phyloP scores from a whole-genome alignment of 2,113 vertebrate genomes.

The Phrynosoma blainvillii region DNA sequence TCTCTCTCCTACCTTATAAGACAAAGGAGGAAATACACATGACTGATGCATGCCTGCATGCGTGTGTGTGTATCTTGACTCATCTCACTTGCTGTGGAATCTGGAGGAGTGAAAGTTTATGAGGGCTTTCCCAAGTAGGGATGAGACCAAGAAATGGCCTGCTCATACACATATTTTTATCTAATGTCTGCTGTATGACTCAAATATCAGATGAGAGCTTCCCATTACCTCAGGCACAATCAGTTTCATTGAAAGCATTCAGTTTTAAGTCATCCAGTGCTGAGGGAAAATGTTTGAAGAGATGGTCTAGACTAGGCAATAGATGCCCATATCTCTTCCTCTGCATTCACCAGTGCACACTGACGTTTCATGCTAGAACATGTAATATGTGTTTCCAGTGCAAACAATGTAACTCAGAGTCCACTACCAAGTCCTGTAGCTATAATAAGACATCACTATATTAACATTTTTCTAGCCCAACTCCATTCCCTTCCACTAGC shows the following conservation, averaged over 20 bases:
- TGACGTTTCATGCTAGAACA: background rate
- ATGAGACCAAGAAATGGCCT: background rate
- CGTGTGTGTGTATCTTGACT: background rate
- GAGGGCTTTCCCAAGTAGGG: background rate
- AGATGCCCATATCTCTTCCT: background rate
- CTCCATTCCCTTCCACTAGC: background rate
- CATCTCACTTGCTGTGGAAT: background rate
- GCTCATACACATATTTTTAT: background rate
- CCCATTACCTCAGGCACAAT: too few species aligned
- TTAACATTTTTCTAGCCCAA: background rate
- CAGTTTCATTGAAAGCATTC: too few species aligned
- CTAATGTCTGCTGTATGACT: background rate
- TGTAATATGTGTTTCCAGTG: background rate
- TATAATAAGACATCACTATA: background rate
- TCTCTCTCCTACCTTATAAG: background rate
- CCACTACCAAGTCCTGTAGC: background rate
- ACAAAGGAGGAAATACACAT: background rate
- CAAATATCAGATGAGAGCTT: too few species aligned
- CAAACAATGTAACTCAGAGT: background rate
- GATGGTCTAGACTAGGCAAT: background rate
- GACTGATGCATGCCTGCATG: background rate
- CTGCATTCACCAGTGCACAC: background rate
- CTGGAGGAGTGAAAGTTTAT: background rate
- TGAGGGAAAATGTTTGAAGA: background rate
- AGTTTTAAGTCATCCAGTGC: too few species aligned